phyloP scores from a whole-genome alignment of 2,797 vertebrate species.

The Cynodonichthys magdalenae region DNA sequence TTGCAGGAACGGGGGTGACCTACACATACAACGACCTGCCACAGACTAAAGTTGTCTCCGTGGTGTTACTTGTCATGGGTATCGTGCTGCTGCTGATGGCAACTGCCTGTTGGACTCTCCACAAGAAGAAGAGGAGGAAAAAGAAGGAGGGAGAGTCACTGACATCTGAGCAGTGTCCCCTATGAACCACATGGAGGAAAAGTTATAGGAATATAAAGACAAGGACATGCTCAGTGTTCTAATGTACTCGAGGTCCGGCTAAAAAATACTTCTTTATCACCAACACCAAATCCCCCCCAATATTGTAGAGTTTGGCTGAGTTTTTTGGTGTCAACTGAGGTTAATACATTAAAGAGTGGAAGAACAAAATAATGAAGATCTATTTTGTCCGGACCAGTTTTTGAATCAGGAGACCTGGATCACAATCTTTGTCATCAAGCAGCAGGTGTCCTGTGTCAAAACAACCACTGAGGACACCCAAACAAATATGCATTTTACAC shows the following conservation, averaged over 20 bases:
- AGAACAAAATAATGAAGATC: constrained; percentile 34
- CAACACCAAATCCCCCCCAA: constrained; percentile 33
- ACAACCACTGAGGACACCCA: constrained; percentile 70
- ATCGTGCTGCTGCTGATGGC: constrained; percentile 78
- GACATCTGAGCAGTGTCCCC: constrained; percentile 80
- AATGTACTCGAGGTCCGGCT: constrained; percentile 27
- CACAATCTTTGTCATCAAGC: constrained; percentile 58
- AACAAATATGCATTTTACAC: constrained; percentile 54
- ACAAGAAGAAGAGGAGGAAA: constrained; percentile 82
- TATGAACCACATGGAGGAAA: constrained; percentile 65
- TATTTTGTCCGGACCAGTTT: constrained; percentile 50
- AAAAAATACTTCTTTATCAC: too few species aligned
- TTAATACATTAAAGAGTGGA: constrained; percentile 27
- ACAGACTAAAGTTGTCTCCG: constrained; percentile 88
- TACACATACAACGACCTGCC: constrained; percentile 91
- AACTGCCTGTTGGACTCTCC: constrained; percentile 79
- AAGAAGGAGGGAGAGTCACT: constrained; percentile 82
- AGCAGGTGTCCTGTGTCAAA: constrained; percentile 82
- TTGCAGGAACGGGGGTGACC: constrained; percentile 89
- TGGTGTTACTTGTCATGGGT: constrained; percentile 83
- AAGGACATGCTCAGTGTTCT: constrained; percentile 33
- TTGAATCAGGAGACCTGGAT: constrained; percentile 47
- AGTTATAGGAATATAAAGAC: constrained; percentile 33
- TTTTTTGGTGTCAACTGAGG: constrained; percentile 28
- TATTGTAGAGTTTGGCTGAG: constrained; percentile 47